phyloP scores from a whole-genome alignment of 2,888 invertebrate genomes.

The Apamea crenata region DNA sequence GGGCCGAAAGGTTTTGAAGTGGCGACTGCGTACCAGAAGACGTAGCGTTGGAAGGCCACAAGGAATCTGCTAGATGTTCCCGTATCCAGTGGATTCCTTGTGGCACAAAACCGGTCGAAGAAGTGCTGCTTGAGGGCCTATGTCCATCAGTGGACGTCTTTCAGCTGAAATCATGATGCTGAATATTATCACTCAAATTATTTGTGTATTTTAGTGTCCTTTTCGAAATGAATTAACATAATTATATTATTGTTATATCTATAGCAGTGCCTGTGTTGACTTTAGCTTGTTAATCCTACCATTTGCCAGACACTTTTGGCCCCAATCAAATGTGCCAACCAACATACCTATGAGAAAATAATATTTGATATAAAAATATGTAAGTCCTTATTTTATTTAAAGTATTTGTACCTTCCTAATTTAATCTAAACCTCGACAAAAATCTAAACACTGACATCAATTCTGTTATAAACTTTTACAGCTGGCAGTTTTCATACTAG shows the following conservation, averaged over 20 bases:
- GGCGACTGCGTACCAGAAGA: background rate
- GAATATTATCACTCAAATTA: background rate
- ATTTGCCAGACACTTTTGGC: too few relatives aligned
- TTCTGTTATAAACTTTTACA: slow-evolving; percentile 42
- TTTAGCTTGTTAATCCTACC: background rate
- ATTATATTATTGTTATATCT: too few relatives aligned
- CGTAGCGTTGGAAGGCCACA: background rate
- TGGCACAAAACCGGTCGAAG: background rate
- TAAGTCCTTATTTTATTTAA: background rate
- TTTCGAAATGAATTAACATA: background rate
- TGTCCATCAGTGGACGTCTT: background rate
- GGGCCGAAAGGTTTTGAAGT: background rate
- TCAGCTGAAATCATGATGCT: background rate
- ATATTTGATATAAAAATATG: background rate
- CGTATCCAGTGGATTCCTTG: too few relatives aligned
- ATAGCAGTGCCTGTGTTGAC: too few relatives aligned
- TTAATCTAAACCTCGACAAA: background rate
- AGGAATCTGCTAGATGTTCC: too few relatives aligned
- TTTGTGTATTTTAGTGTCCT: background rate
- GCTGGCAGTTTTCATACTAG: slow-evolving; percentile 29
- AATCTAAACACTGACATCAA: slow-evolving; percentile 10
- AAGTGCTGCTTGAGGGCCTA: background rate
- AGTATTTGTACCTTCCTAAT: background rate
- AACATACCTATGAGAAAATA: background rate
- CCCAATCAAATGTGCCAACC: background rate